phyloP scores from a whole-genome alignment of 2,113 vertebrate genomes.

The Hyaena hyaena region DNA sequence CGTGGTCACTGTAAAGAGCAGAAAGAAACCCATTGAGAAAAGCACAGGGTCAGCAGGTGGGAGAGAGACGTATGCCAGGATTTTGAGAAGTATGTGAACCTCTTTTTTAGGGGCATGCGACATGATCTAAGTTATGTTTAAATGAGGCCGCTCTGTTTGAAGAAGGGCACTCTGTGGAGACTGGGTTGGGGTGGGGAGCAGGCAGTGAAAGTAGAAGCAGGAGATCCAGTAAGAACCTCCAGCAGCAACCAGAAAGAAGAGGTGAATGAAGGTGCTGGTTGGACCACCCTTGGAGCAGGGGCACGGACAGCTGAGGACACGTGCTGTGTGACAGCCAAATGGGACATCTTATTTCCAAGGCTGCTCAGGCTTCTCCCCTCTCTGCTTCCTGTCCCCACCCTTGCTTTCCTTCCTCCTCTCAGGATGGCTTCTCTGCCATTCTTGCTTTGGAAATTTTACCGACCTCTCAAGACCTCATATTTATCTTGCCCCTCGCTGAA shows the following conservation, averaged over 20 bases:
- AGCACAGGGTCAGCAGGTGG: not conserved
- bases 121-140: not conserved
- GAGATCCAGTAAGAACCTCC: not conserved
- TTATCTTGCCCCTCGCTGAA: not conserved
- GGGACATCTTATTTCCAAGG: too few relatives aligned
- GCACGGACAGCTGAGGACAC: rapidly evolving
- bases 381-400: not conserved
- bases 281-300: not conserved
- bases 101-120: not conserved
- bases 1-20: not conserved
- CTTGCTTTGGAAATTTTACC: not conserved
- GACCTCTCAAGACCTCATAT: not conserved
- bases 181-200: rapidly evolving
- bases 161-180: too few relatives aligned
- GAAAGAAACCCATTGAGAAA: too few relatives aligned
- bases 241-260: not conserved
- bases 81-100: not conserved
- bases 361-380: rapidly evolving
- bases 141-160: too few relatives aligned
- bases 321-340: not conserved
- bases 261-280: rapidly evolving
- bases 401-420: not conserved
- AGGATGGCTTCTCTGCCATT: not conserved
- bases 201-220: not conserved
- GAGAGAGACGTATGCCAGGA: not conserved